Percentiles rank a stretch among this genome's conserved stretches.
Conservation (phyloP, 1,140 invertebrate genomes). For the Hormaphis cornu region DNA sequence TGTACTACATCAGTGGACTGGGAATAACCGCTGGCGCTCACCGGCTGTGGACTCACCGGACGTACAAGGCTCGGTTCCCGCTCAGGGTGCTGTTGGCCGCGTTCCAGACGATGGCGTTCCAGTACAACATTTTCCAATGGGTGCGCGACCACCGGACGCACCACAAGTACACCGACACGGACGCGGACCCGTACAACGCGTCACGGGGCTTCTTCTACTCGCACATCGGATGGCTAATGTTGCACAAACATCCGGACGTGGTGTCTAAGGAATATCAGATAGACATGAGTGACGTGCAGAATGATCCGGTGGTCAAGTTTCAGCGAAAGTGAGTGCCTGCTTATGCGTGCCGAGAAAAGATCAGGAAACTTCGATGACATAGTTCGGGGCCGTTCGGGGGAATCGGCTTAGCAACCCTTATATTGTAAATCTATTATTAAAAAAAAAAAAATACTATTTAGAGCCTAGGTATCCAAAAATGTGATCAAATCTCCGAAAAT, state of each 20-base stretch:
- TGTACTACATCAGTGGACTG: slow-evolving; percentile 62
- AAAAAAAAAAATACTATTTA: no score
- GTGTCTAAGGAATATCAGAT: slow-evolving; percentile 64
- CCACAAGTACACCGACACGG: slow-evolving; percentile 84
- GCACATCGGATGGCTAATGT: slow-evolving; percentile 84
- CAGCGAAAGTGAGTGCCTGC: slow-evolving; percentile 51
- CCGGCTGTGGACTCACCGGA: slow-evolving; percentile 84
- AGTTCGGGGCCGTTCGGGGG: no score
- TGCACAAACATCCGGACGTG: slow-evolving; percentile 77
- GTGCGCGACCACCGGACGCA: slow-evolving; percentile 80
- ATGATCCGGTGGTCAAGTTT: slow-evolving; percentile 61
- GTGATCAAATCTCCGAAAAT: no score
- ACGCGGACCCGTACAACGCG: slow-evolving; percentile 78
- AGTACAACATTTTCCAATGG: slow-evolving; percentile 66
- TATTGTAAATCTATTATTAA: no score
- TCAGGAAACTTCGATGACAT: no score
- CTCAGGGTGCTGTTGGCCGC: slow-evolving; percentile 63
- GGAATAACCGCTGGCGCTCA: slow-evolving; percentile 93
- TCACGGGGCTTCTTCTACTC: slow-evolving; percentile 72
- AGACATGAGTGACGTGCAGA: slow-evolving; percentile 68
- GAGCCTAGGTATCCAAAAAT: no score
- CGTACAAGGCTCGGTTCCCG: slow-evolving; percentile 88
- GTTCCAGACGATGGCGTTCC: slow-evolving; percentile 68
- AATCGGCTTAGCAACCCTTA: no score
- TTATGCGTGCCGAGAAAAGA: no score